Percentiles rank a stretch among this genome's conserved stretches.
phyloP scores from a whole-genome alignment of 2,888 invertebrate genomes.

The Electrophaes corylata region DNA sequence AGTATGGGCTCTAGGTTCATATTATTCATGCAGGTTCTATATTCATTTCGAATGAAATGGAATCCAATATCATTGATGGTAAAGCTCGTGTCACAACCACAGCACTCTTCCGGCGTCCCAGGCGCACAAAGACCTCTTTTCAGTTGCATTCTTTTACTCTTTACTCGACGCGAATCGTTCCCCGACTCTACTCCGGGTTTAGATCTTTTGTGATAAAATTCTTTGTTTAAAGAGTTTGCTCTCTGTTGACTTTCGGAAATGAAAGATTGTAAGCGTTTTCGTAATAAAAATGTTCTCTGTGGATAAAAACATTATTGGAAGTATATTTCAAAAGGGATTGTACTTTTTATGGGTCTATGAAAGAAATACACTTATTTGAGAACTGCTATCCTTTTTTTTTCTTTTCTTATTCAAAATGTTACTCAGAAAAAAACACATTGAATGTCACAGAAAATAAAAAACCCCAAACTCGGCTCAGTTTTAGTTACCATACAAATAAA shows the following conservation, averaged over 20 bases:
- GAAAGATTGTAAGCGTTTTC: conserved; percentile 39
- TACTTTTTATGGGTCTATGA: not conserved
- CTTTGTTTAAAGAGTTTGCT: conserved; percentile 49
- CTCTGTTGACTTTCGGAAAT: conserved; percentile 46
- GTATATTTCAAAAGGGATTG: not conserved
- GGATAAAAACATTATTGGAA: not conserved
- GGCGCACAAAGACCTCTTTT: not conserved
- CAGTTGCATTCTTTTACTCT: conserved; percentile 51
- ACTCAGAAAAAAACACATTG: not conserved
- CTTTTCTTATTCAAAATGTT: no score
- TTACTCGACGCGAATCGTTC: conserved; percentile 33
- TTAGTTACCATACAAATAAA: not conserved
- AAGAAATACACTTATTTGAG: not conserved
- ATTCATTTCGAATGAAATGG: not conserved
- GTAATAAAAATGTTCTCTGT: conserved; percentile 9
- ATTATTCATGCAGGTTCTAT: no score
- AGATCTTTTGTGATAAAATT: conserved; percentile 49
- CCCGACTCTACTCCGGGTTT: conserved; percentile 40
- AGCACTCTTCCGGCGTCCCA: not conserved
- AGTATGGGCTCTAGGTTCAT: no score
- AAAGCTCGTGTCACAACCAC: conserved; percentile 8
- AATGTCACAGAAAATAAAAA: not conserved
- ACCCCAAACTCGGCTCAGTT: not conserved
- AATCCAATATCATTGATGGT: not conserved
- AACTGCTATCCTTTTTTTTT: not conserved